Conservation (phyloP, 1,140 invertebrate genomes). For the Zaprionus nigranus region DNA sequence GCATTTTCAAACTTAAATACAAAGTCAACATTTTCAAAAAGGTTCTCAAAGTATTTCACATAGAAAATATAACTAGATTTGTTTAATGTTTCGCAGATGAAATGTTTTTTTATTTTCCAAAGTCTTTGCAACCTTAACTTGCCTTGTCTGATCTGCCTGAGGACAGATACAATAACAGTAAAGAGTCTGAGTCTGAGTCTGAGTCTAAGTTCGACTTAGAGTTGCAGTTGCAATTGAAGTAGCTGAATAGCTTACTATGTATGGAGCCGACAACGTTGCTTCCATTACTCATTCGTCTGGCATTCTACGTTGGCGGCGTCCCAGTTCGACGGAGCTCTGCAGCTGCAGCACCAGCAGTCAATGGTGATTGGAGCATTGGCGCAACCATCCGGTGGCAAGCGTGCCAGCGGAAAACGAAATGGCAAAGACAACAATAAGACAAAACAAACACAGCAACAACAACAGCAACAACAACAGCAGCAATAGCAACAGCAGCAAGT, state of each 20-base stretch:
- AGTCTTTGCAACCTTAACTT: background rate
- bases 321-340: constrained; percentile 31
- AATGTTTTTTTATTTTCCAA: background rate
- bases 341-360: constrained; percentile 31
- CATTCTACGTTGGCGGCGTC: constrained; percentile 58
- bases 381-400: constrained; percentile 37
- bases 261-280: constrained; percentile 1
- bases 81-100: background rate
- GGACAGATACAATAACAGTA: background rate
- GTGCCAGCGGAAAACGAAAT: constrained; percentile 47
- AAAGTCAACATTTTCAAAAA: no score
- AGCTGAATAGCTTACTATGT: constrained; percentile 4
- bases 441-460: constrained; percentile 24
- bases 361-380: constrained; percentile 28
- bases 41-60: background rate
- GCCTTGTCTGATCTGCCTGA: background rate
- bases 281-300: constrained; percentile 52
- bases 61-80: background rate
- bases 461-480: constrained; percentile 8
- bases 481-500: constrained; percentile 25
- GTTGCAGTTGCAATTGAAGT: background rate
- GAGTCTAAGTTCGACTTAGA: background rate
- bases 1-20: no score
- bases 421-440: constrained; percentile 49
- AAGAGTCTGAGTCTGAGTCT: background rate